These are phyloP conservation scores for Auanema freiburgensis DNA, from an alignment of 2,888 invertebrate species.

Conservation along the genomic window DNA sequence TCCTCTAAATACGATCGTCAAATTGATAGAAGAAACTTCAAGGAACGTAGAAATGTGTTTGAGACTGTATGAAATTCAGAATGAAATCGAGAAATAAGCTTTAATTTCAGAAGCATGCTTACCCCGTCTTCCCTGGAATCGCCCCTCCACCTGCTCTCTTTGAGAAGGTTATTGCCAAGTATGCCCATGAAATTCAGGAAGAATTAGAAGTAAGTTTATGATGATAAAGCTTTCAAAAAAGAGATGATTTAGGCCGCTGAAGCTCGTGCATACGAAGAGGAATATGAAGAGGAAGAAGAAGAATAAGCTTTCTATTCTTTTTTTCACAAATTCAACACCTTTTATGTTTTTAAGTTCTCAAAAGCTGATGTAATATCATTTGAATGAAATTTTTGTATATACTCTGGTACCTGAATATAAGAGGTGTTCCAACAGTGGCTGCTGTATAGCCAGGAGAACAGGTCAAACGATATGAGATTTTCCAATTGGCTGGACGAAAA, in stretches of 20 bases:
- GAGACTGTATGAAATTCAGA: slow-evolving; percentile 47
- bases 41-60: slow-evolving; percentile 58
- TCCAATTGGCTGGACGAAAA: slow-evolving; percentile 11
- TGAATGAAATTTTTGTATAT: neutral
- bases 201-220: slow-evolving; percentile 12
- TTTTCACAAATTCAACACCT: no score
- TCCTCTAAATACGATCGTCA: slow-evolving; percentile 98
- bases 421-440: neutral
- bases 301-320: slow-evolving; percentile 10
- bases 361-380: no score
- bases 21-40: slow-evolving; percentile 80
- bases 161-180: slow-evolving; percentile 49
- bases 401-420: slow-evolving; percentile 1
- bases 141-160: slow-evolving; percentile 57
- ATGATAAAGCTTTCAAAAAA: neutral
- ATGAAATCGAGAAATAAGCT: neutral
- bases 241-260: neutral
- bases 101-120: slow-evolving; percentile 52
- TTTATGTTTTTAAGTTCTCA: no score
- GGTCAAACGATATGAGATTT: slow-evolving; percentile 14
- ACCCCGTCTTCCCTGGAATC: slow-evolving; percentile 62
- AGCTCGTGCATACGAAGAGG: slow-evolving; percentile 1
- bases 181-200: slow-evolving; percentile 23
- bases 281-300: slow-evolving; percentile 20
- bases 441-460: slow-evolving; percentile 16